Base-by-base conservation (phyloP, 2,797 vertebrate species). In the Apogon talboti region DNA sequence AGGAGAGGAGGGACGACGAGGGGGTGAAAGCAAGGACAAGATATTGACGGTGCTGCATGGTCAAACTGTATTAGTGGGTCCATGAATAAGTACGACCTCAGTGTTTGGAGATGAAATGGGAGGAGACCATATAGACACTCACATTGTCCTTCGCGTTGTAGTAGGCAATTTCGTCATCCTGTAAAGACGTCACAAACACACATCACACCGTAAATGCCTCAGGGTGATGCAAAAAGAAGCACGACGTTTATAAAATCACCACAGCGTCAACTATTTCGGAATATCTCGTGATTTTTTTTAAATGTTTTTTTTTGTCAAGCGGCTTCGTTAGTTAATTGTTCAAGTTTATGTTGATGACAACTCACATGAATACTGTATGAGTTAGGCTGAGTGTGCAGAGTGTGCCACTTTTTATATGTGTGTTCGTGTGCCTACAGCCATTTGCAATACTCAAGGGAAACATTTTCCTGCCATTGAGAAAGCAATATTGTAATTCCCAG, bases 141-240 rank as follows among this genome's bases (percentile, higher is more conserved):
- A 94, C 95, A 57, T 96, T 96, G 94, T 98, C 96, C 85, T 98
- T 98, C 82, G 96, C 94, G 51, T 98, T 98, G 91, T 96, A 98
- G 90, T 98, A 98, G 66, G 94, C 87, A 43, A 97, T 96, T 85
- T 96, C 95, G 62, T 95, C 94, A 82, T 92, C 94, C 96, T 97
- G 89, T 47, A 66, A 90, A 87, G 56, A 82, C 78, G 61, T 30
- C 52, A 75, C 48, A 79, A 63, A 76, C 42, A 79, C 61, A 76
- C 42, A 64, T 72, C 30, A 75, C 11, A 43, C 16, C 44, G 47
- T 37, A 14, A 30, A 37, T 35, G 59, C 40, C 67, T 59, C 21
- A 18, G 45, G 48, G 28, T 66, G 21, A 49, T 40, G 18, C 40
- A 70, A 48, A 56, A 52, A 58, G 24, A 71, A 45, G 18, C 1